These are phyloP conservation scores for Campoplex capitator DNA, from an alignment of 2,888 invertebrate genomes.

Conservation along the genomic window DNA sequence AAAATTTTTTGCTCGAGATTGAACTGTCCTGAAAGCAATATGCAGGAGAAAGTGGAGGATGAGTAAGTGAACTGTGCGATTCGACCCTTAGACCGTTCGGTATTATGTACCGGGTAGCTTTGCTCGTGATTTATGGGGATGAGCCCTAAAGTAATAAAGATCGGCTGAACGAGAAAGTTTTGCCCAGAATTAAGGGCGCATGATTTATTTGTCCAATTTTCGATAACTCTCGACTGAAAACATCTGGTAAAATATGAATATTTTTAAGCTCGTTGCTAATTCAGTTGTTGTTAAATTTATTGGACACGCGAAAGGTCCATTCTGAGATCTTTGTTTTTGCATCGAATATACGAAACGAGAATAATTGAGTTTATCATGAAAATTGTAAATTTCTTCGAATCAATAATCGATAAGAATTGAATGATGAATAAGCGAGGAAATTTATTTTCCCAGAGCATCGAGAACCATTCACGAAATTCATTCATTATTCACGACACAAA, in stretches of 20 bases:
- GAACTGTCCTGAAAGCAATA: neutral
- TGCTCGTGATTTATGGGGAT: constrained; percentile 2
- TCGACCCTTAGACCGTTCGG: neutral
- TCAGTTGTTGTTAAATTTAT: neutral
- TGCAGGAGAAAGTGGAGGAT: neutral
- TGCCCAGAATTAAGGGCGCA: neutral
- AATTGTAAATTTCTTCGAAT: neutral
- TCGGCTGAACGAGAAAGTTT: constrained; percentile 2
- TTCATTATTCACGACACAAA: neutral
- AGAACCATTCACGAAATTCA: neutral
- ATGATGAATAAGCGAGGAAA: neutral
- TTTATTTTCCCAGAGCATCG: neutral
- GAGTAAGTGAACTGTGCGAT: neutral
- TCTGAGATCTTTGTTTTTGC: neutral
- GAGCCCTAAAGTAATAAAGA: neutral
- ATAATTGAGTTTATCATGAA: neutral
- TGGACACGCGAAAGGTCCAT: neutral
- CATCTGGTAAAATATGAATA: neutral
- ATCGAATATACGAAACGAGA: neutral
- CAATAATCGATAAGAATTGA: neutral
- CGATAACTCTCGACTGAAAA: neutral
- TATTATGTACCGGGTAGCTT: neutral
- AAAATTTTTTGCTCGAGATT: neutral
- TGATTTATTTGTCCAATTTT: neutral
- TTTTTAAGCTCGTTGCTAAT: neutral